Evolutionary conservation across 2,888 invertebrate genomes (phyloP), one percentile per base, ranked within the genome.

Genomic region (Drosophila niveifrons): DNA sequence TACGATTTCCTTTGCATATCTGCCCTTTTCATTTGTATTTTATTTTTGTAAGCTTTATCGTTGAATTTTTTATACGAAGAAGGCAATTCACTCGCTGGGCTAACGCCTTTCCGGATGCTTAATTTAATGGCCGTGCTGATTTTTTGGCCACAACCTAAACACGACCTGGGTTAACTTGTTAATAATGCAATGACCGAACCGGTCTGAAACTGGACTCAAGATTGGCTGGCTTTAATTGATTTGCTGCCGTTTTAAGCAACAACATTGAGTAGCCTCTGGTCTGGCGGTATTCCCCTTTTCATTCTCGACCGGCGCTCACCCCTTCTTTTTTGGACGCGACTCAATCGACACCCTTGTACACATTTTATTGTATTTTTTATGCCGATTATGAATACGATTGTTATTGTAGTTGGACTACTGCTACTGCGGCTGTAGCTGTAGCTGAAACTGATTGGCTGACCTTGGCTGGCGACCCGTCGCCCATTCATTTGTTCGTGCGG

Each of bases 81-180:
- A 18, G 47, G 68, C 72, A 80, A 80, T 80, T 78, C 73, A 67
- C 64, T 75, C 31, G 65, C 56, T 63, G 71, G 71, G 71, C 71
- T 74, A 65, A 62, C 66, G 68, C 66, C 78, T 82, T 86, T 86
- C 88, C 85, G 88, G 85, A 31, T 75, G 82, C 73, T 86, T 88
- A 80, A 78, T 88, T 88, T 86, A 86, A 86, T 82, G 80, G 82
- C 55, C 70, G 34, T 72, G 71, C 78, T 58, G 78, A 87, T 74
- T 83, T 72, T 59, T 65, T 57, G n/a, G 31, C 43, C 44, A n/a
- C 58, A 53, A 44, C 46, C 43, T 43, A 34, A 23, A 31, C 53
- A 29, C 65, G 70, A 65, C 79, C 63, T 70, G 56, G 73, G 67
- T 63, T 78, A 66, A 73, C 57, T 47, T 57, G 63, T 29, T 65